Evolutionary conservation across 92 coral and sea anemone species (phyloP).

Genomic region (Nematostella vectensis): DNA sequence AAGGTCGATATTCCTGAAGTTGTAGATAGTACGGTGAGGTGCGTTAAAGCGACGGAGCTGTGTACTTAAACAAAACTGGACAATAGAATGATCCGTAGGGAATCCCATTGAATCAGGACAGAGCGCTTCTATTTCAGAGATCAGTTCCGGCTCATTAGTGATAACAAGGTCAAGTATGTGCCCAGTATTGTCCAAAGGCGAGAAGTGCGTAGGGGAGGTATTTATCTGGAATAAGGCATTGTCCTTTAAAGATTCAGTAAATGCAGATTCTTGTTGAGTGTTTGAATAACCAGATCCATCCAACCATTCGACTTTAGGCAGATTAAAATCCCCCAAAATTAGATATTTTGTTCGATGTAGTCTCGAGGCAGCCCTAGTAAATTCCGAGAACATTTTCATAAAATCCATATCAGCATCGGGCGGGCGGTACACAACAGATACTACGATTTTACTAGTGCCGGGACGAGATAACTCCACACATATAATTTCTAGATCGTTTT

Average conservation of each 20-base stretch:
- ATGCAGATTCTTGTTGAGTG: neutral
- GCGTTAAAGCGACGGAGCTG: too few species aligned
- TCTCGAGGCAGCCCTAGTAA: neutral
- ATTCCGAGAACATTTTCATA: conserved; percentile 3
- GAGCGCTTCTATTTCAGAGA: neutral
- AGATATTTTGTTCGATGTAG: neutral
- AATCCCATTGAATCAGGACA: neutral
- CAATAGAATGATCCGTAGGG: neutral
- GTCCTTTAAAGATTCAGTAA: neutral
- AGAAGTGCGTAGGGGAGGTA: conserved; percentile 4
- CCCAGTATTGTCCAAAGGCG: neutral
- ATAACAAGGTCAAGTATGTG: neutral
- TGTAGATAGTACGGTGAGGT: too few species aligned
- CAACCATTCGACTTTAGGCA: conserved; percentile 3
- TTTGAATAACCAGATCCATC: conserved; percentile 1
- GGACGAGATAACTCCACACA: neutral
- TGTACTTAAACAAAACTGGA: neutral
- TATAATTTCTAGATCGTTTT: neutral
- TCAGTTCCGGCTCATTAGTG: neutral
- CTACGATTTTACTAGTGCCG: neutral
- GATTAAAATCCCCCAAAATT: conserved; percentile 4
- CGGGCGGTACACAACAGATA: conserved; percentile 8
- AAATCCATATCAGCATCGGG: conserved; percentile 4
- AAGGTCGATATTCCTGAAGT: too few species aligned
- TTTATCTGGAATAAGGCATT: conserved; percentile 4